Base-by-base conservation (phyloP, 1,140 invertebrate genomes). In the Nephila pilipes region DNA sequence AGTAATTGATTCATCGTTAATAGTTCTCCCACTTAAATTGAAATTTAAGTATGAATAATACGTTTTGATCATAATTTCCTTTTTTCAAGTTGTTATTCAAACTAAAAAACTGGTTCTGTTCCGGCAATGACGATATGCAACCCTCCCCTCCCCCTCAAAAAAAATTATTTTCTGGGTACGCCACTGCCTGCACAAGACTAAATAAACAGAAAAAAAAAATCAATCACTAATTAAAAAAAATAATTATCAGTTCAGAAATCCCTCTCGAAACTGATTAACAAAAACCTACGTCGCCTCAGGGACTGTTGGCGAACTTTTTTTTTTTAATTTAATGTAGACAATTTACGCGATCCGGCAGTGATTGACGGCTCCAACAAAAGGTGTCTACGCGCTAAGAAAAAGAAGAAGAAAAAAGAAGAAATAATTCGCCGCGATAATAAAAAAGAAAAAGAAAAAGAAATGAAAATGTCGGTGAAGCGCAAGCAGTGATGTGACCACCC, bases 401-500 rank as follows among this genome's bases (percentile, higher is more conserved):
- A 32, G 1, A 36, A 65, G n/a, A 65, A 29, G 0, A 75, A 32
- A 75, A 20, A 2, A 32, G 25, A 25, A 65, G 12, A 3, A 65
- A 65, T 63, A 25, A 65, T 29, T 65, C 63, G 57, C 25, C 22
- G 63, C 25, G n/a, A 65, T 65, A 65, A 65, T n/a, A n/a, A n/a
- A n/a, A n/a, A n/a, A n/a, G n/a, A 65, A 65, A 46, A 46, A 10
- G 63, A n/a, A 65, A 65, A 65, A 65, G 63, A 65, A 65, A 65
- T 8, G 60, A 65, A 46, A 46, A 75, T 75, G 25, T 75, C 69
- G 69, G 69, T 75, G 63, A 65, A 12, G 63, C 22, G 10, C 63
- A 29, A 65, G n/a, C 63, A 65, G 63, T 65, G 69, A 75, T 75
- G 69, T 20, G 69, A 36, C 69, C 69, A 75, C 69, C 69, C 69